Conservation (phyloP, 1,140 invertebrate genomes). For the Proctacanthus coquilletti region DNA sequence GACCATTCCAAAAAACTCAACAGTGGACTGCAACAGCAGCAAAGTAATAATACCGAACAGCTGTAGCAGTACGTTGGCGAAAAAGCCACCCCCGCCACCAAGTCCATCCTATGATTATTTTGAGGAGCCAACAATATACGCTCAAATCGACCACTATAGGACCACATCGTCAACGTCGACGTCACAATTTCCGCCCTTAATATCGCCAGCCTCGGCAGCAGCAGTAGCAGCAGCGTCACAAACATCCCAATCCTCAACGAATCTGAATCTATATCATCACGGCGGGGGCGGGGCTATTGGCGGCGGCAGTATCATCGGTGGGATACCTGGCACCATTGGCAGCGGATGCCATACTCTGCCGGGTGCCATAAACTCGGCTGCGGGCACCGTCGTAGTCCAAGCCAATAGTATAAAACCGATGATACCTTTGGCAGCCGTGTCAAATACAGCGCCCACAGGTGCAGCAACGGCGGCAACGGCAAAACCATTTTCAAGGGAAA, state of each 20-base stretch:
- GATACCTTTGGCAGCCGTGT: too few species aligned
- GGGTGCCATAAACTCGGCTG: too few species aligned
- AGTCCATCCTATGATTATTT: conserved; percentile 28
- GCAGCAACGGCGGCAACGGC: conserved; percentile 25
- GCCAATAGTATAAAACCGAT: too few species aligned
- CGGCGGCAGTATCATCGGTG: too few species aligned
- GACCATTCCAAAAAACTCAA: conserved; percentile 11
- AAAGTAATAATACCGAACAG: conserved; percentile 1
- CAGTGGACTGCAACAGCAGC: conserved; percentile 10
- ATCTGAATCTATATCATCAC: too few species aligned
- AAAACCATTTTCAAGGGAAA: conserved; percentile 43
- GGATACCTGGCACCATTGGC: too few species aligned
- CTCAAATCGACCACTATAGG: conserved; percentile 49
- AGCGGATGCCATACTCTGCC: too few species aligned
- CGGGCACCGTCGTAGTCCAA: too few species aligned
- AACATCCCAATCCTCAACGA: too few species aligned
- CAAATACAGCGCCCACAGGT: conserved; percentile 18
- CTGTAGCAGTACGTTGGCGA: conserved; percentile 9
- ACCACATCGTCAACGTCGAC: conserved; percentile 15
- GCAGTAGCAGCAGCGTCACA: neutral
- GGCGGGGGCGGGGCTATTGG: too few species aligned
- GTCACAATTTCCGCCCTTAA: conserved; percentile 14
- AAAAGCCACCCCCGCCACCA: conserved; percentile 23
- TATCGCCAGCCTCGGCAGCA: conserved; percentile 17
- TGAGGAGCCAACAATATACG: conserved; percentile 47